These are phyloP conservation scores for Lepidocolaptes lacrymiger DNA, from an alignment of 2,797 vertebrate genomes.

Conservation along the genomic window DNA sequence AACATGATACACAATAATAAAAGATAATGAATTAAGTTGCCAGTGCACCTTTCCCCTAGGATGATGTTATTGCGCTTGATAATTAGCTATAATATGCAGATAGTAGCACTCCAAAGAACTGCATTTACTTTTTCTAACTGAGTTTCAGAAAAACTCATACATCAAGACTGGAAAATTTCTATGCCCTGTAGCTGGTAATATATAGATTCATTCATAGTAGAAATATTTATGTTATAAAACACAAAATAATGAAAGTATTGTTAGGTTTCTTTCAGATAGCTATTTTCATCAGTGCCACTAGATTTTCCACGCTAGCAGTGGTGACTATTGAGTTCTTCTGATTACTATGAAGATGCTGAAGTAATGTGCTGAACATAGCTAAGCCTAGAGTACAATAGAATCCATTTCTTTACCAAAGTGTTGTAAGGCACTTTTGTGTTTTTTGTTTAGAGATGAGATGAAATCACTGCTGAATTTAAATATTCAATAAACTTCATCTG, in stretches of 20 bases:
- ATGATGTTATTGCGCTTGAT: slow-evolving; percentile 82
- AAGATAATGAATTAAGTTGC: slow-evolving; percentile 88
- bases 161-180: background rate
- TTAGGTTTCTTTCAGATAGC: background rate
- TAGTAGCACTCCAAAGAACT: slow-evolving; percentile 28
- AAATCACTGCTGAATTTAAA: background rate
- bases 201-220: background rate
- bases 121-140: background rate
- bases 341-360: background rate
- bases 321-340: background rate
- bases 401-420: background rate
- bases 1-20: slow-evolving; percentile 84
- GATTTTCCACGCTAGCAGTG: background rate
- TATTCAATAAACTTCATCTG: background rate
- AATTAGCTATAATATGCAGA: slow-evolving; percentile 91
- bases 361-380: background rate
- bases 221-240: background rate
- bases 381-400: background rate
- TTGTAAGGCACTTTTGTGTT: background rate
- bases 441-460: background rate
- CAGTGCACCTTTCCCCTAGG: slow-evolving; percentile 70
- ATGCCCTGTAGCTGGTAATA: background rate
- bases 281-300: background rate
- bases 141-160: background rate
- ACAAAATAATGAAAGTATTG: background rate